phyloP scores from a whole-genome alignment of 2,113 vertebrate genomes.

The Ursus arctos region DNA sequence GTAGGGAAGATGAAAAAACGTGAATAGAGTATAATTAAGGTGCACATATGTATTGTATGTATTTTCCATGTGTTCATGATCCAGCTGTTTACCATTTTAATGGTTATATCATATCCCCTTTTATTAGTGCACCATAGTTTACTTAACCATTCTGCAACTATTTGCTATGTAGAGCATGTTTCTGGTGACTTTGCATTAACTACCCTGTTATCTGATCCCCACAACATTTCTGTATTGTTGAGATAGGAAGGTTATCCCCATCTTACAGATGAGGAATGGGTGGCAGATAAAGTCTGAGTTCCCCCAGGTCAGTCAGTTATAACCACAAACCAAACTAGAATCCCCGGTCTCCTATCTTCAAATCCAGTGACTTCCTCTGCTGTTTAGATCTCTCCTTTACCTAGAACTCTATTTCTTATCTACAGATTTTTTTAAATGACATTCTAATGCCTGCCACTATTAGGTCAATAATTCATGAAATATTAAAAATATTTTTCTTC shows the following conservation, averaged over 20 bases:
- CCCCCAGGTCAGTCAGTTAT: neutral
- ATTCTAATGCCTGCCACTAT: neutral
- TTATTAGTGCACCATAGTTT: neutral
- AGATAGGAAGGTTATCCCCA: neutral
- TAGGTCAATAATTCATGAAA: conserved; percentile 12
- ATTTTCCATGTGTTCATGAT: neutral
- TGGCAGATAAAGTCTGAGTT: neutral
- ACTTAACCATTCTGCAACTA: neutral
- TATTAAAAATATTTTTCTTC: neutral
- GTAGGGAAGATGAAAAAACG: neutral
- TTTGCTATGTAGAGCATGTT: neutral
- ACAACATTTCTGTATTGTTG: neutral
- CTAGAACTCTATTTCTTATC: neutral
- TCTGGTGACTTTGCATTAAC: neutral
- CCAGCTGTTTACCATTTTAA: neutral
- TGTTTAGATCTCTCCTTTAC: neutral
- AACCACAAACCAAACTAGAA: neutral
- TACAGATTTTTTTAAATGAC: neutral
- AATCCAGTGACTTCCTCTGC: neutral
- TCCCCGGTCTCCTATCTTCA: neutral
- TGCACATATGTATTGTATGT: neutral
- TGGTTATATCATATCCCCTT: neutral
- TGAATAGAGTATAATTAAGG: neutral
- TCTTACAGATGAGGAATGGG: neutral
- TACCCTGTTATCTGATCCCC: neutral